Evolutionary conservation across 2,797 vertebrate species (phyloP), one percentile per base, ranked within the genome.

Genomic region (Artibeus jamaicensis): DNA sequence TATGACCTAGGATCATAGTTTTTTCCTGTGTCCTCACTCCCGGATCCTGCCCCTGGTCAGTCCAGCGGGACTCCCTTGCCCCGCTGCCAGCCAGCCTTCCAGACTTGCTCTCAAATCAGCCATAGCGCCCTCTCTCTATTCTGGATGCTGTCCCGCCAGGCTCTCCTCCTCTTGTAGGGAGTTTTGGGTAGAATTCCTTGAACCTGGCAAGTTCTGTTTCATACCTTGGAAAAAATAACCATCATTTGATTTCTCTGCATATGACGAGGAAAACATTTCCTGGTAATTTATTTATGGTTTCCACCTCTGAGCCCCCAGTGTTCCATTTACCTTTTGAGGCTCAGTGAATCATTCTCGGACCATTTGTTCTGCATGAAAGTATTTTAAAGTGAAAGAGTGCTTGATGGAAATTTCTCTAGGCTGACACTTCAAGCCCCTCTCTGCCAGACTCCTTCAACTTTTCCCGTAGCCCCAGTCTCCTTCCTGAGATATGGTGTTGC

Each of bases 261-360:
- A 67, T 79, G 37, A 57, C 10, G 8, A 5, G 55, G 68, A 82
- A 46, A 78, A 44, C 46, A 46, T 89, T 91, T 93, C 79, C 70
- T 87, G 59, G 44, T 84, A 21, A 84, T 90, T 81, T 87, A 88
- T 65, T 53, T 84, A 22, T 50, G 57, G n/a, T 92, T 96, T 94
- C 82, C 48, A 21, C 53, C n/a, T 76, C 77, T 86, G 57, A 84
- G 76, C 82, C 62, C 26, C 37, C 37, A 73, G 29, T 37, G 44
- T 62, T 89, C 73, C 82, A 37, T 48, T 94, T 59, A 84, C 71
- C 74, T 37, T 67, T 6, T 53, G 65, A 78, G 62, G 42, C 34
- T 86, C 79, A 14, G 2, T 42, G 74, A 92, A 14, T 89, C 76
- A 59, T 92, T 65, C 91, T 89, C 55, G 22, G 62, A 42, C 32